These are phyloP conservation scores for Heteromyza rotundicornis DNA, from an alignment of 2,888 invertebrate species.

Conservation along the genomic window DNA sequence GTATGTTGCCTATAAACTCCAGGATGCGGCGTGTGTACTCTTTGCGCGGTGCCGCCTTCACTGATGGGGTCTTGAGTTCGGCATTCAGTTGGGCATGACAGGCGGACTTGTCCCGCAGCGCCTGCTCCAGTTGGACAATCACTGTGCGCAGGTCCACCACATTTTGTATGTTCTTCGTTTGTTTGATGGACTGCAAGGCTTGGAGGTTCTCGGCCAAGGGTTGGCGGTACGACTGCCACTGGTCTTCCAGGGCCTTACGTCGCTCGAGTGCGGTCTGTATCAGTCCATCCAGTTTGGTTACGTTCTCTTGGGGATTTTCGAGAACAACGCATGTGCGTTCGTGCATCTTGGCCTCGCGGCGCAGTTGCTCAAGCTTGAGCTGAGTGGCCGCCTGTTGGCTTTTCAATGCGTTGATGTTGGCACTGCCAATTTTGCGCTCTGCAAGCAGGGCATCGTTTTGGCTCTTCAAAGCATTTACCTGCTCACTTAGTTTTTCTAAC, in stretches of 20 bases:
- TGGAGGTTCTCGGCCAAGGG: slow-evolving; percentile 66
- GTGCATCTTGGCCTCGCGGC: slow-evolving; percentile 64
- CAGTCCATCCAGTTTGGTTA: slow-evolving; percentile 66
- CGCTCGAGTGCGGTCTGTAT: slow-evolving; percentile 71
- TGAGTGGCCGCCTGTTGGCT: slow-evolving; percentile 34
- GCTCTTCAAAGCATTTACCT: slow-evolving; percentile 41
- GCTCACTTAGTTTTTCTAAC: slow-evolving; percentile 35
- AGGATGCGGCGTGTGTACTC: slow-evolving; percentile 91
- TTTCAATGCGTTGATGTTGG: slow-evolving; percentile 35
- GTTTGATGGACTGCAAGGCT: slow-evolving; percentile 38
- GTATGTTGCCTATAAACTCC: slow-evolving; percentile 94
- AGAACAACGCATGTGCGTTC: slow-evolving; percentile 70
- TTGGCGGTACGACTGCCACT: slow-evolving; percentile 76
- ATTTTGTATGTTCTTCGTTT: slow-evolving; percentile 51
- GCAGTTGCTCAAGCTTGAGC: slow-evolving; percentile 51
- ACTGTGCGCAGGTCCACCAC: slow-evolving; percentile 42
- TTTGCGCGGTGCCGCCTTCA: slow-evolving; percentile 63
- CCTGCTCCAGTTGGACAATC: slow-evolving; percentile 60
- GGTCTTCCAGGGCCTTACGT: slow-evolving; percentile 69
- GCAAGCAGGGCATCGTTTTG: slow-evolving; percentile 37
- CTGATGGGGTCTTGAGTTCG: slow-evolving; percentile 65
- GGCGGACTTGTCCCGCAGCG: slow-evolving; percentile 58
- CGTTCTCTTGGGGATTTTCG: slow-evolving; percentile 70
- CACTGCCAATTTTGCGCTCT: slow-evolving; percentile 36
- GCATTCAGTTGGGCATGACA: slow-evolving; percentile 62